Evolutionary conservation across 2,113 vertebrate species (phyloP).

Genomic region (Nettapus auritus): DNA sequence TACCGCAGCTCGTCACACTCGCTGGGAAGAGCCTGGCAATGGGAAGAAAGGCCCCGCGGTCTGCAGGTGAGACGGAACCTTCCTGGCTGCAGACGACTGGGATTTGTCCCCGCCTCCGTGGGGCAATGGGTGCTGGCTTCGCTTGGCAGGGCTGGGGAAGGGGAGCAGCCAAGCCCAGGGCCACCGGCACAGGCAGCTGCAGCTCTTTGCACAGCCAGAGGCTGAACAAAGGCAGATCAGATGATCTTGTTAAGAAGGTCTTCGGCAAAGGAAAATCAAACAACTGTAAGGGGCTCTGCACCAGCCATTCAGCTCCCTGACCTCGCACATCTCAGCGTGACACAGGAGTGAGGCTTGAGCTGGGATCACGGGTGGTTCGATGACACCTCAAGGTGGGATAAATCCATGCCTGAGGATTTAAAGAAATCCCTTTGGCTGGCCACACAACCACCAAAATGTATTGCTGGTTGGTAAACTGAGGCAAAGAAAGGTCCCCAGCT

Average conservation of each 20-base stretch:
- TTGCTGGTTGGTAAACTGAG: not conserved
- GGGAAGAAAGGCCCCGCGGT: too few species aligned
- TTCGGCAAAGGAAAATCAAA: not conserved
- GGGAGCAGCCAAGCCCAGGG: rapidly evolving
- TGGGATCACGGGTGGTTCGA: rapidly evolving
- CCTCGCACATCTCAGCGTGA: not conserved
- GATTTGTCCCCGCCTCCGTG: rapidly evolving
- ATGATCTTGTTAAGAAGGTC: not conserved
- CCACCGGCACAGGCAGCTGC: not conserved
- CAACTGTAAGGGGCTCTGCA: not conserved
- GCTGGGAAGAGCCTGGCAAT: not conserved
- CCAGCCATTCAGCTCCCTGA: not conserved
- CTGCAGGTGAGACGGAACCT: not conserved
- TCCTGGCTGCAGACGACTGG: not conserved
- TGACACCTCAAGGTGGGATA: not conserved
- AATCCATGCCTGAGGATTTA: not conserved
- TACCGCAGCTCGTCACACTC: rapidly evolving
- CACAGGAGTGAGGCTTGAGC: not conserved
- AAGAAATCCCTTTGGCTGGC: not conserved
- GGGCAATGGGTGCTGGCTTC: not conserved
- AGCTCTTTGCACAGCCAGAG: not conserved
- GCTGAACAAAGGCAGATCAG: not conserved
- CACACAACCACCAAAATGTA: rapidly evolving
- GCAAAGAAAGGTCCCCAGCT: not conserved
- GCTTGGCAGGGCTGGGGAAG: not conserved